Percentiles rank a stretch among this genome's conserved stretches.
These are phyloP conservation scores for Phytoseiulus persimilis DNA, from an alignment of 2,888 invertebrate genomes.

Conservation along the genomic window DNA sequence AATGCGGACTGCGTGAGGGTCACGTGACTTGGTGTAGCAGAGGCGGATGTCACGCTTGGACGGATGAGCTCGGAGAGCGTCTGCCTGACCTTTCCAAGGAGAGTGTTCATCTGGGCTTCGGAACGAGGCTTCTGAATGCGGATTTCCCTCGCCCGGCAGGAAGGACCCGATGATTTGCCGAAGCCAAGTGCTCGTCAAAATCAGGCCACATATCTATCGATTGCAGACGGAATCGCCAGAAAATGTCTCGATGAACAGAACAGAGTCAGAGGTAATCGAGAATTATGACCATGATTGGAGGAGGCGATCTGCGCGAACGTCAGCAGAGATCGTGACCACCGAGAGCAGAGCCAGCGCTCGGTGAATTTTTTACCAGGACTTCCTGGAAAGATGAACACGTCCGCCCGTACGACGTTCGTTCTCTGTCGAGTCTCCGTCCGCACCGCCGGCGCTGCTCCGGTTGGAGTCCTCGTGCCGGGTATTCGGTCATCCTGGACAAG, in stretches of 20 bases:
- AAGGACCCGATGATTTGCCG: too few species aligned
- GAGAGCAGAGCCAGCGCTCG: not conserved
- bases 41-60: not conserved
- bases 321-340: not conserved
- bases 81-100: too few species aligned
- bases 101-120: too few species aligned
- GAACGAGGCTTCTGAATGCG: too few species aligned
- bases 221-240: not conserved
- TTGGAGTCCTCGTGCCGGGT: too few species aligned
- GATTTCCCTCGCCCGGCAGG: too few species aligned
- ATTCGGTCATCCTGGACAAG: too few species aligned
- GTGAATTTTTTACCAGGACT: not conserved
- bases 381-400: not conserved
- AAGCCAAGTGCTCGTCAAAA: too few species aligned
- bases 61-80: not conserved
- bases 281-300: not conserved
- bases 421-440: not conserved
- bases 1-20: not conserved
- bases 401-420: not conserved
- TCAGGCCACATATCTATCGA: not conserved
- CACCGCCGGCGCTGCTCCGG: too few species aligned
- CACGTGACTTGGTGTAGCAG: not conserved
- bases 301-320: not conserved
- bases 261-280: not conserved
- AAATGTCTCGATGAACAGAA: not conserved